phyloP scores from a whole-genome alignment of 2,797 vertebrate species.

The Lepidocolaptes lacrymiger region DNA sequence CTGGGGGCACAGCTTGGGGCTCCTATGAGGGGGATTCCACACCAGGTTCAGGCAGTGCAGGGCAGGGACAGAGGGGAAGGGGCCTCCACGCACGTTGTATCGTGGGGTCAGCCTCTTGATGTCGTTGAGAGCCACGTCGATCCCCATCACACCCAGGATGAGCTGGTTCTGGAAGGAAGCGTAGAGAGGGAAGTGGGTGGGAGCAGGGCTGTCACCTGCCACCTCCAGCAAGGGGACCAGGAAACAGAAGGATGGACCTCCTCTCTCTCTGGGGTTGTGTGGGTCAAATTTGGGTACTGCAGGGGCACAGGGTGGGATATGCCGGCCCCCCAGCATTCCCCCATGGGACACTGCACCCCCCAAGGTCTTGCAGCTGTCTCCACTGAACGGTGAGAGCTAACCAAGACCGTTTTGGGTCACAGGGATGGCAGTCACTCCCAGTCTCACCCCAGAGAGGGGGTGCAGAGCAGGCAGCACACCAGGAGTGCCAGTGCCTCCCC shows the following conservation, averaged over 20 bases:
- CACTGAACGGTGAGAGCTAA: accelerated
- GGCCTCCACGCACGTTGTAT: slow-evolving; percentile 85
- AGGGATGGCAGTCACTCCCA: not conserved
- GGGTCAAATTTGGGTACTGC: not conserved
- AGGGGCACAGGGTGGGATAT: not conserved
- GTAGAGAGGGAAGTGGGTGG: not conserved
- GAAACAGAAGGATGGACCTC: not conserved
- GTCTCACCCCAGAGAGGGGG: not conserved
- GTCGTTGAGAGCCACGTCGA: slow-evolving; percentile 93
- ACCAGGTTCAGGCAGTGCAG: accelerated
- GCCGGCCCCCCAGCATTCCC: not conserved
- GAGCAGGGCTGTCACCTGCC: not conserved
- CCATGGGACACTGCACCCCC: not conserved
- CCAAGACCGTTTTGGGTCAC: not conserved
- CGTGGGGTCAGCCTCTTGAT: slow-evolving; percentile 95
- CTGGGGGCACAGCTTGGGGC: not conserved
- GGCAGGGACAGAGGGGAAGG: not conserved
- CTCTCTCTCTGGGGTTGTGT: accelerated
- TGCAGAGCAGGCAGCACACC: not conserved
- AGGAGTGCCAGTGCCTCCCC: not conserved
- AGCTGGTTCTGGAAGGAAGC: slow-evolving; percentile 89
- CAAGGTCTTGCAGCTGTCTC: not conserved
- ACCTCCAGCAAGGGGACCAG: accelerated
- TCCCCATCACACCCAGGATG: slow-evolving; percentile 97
- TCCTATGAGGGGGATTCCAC: not conserved